Percentiles rank a stretch among this genome's conserved stretches.
Evolutionary conservation across 1,140 invertebrate genomes (phyloP).

Genomic region (Theocolax elegans): DNA sequence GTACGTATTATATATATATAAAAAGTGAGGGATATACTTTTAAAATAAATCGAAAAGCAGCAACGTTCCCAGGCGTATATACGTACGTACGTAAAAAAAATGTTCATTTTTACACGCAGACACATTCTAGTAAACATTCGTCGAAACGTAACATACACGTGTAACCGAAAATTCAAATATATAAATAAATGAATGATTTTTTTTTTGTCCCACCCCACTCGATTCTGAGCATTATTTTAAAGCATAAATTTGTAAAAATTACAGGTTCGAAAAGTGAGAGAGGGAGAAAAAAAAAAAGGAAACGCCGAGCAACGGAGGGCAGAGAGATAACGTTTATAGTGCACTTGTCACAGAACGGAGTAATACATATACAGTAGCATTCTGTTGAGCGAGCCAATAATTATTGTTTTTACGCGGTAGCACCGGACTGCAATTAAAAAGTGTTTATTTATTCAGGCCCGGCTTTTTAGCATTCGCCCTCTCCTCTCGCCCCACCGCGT

Average conservation of each 20-base stretch:
- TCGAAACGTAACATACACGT: background rate
- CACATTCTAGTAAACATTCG: background rate
- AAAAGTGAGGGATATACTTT: background rate
- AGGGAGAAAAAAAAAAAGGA: constrained; percentile 9
- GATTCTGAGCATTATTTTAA: constrained; percentile 24
- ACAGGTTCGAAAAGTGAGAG: background rate
- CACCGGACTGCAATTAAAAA: constrained; percentile 67
- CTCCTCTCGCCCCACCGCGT: constrained; percentile 36
- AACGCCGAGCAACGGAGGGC: background rate
- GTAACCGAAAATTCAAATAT: too few relatives aligned
- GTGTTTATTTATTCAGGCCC: constrained; percentile 67
- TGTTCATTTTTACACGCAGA: constrained; percentile 3
- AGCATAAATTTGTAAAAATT: constrained; percentile 30
- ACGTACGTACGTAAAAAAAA: too few relatives aligned
- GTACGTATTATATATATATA: too few relatives aligned
- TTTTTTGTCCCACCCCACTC: too few relatives aligned
- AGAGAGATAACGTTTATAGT: constrained; percentile 36
- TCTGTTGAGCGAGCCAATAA: constrained; percentile 62
- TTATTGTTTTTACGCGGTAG: constrained; percentile 67
- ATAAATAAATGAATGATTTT: too few relatives aligned
- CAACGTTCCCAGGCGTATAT: constrained; percentile 34
- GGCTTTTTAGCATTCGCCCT: constrained; percentile 62
- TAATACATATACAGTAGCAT: constrained; percentile 43
- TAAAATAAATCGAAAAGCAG: constrained; percentile 20
- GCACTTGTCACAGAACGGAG: constrained; percentile 50